Base-by-base conservation (phyloP, 2,888 invertebrate species). In the Drosophila mercatorum region DNA sequence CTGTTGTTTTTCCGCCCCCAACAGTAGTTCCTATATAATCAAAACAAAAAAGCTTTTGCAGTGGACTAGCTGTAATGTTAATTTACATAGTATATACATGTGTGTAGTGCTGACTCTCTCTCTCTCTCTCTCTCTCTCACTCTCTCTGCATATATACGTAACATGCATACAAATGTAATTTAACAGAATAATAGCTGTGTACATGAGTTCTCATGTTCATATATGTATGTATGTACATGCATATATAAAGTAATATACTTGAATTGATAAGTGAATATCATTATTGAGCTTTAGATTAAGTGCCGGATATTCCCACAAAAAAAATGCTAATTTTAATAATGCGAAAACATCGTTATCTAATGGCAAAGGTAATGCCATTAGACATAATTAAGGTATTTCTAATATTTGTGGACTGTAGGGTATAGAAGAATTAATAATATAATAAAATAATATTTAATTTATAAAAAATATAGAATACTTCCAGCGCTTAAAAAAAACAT, bases 241-340 rank as follows among this genome's bases (percentile, higher is more conserved):
- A 22, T 22, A 22, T 22, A 22, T 22, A 22, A n/a, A 31, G 31
- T 2, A n/a, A 28, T 28, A 5, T 28, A 28, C 5, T 28, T 28
- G 3, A 4, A 3, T 28, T 28, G 28, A 11, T 43, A 36, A 41
- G n/a, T 26, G 7, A 40, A 57, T 26, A 56, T 41, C 6, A 4
- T 28, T 22, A 46, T 14, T 46, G 14, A 34, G 12, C 12, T 10
- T 3, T 34, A 22, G 34, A 57, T 57, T 36, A 31, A 46, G 2
- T 26, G 0, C 0, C 12, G 10, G 10, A 6, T 10, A 17, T 28
- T 49, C 28, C 14, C 5, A 5, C 36, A 5, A 26, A n/a, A n/a
- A n/a, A 61, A 60, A 51, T 67, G 60, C 51, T 47, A 70, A 66
- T 31, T 55, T 17, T 44, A 72, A 67, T 63, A 65, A 31, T 28